Base-by-base conservation (phyloP, 1,140 invertebrate species). In the Drosophila oshimai region DNA sequence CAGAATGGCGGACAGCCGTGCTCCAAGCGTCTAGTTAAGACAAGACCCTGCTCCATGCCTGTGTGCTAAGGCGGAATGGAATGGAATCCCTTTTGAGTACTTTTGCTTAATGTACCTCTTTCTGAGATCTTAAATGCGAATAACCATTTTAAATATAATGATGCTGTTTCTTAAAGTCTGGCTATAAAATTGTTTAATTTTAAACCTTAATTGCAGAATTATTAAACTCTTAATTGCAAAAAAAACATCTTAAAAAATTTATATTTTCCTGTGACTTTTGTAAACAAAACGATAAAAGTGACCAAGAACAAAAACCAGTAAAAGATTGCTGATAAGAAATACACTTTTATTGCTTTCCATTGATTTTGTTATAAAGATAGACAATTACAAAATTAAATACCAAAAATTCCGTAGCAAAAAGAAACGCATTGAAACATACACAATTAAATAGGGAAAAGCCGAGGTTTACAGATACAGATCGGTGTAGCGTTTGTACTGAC, bases 1-100 rank as follows among this genome's bases (percentile, higher is more conserved):
- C 90, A 93, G 71, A 95, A 95, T 87, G 95, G 95, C 2, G 96
- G 96, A 0, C 92, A 91, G 68, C 79, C 93, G 6, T 97, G 96
- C 70, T 95, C 95, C 1, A 93, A 91, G 69, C 93, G 92, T 55
- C 70, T 94, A 6, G 86, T 89, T 3, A 92, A 93, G 72, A 92
- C 91, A 39, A 91, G 92, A 29, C 90, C 91, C 62, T 94, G 94
- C 57, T 58, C 34, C 5, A 67, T 80, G 47, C 57, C 75, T 4
- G 36, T 49, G 13, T 86, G 81, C 36, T 75, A 47, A 34, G 10
- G 1, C 0, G 17, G 12, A 6, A 4, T 20, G 1, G 7, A 18
- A 6, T 17, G 20, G 2, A 9, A 2, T 17, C 2, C 10, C 5
- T 7, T n/a, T 20, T 4, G 1, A 33, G n/a, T 5, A 37, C 1